These are phyloP conservation scores for Mormyrops boulengeri DNA, from an alignment of 2,797 vertebrate genomes.

Conservation along the genomic window DNA sequence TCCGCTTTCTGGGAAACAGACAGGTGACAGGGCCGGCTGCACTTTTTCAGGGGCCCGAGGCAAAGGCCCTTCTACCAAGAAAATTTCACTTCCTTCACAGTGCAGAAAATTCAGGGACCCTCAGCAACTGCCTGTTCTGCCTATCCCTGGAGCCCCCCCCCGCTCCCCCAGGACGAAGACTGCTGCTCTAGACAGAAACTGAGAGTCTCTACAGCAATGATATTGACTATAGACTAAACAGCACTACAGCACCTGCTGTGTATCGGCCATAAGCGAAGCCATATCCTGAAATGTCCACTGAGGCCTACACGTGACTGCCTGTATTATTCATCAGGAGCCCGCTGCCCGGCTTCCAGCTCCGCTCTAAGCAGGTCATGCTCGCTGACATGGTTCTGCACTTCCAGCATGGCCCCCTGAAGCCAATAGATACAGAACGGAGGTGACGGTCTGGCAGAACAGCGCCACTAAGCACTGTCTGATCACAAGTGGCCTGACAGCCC, in stretches of 20 bases:
- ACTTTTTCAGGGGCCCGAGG: neutral
- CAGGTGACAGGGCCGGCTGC: neutral
- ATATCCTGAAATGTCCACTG: neutral
- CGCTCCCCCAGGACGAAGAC: neutral
- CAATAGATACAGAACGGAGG: conserved; percentile 81
- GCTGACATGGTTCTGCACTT: conserved; percentile 99
- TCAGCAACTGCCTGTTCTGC: neutral
- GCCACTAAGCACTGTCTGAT: conserved; percentile 24
- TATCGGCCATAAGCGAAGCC: conserved; percentile 25
- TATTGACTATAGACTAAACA: neutral
- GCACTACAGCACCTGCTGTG: neutral
- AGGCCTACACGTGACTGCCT: conserved; percentile 40
- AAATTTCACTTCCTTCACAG: neutral
- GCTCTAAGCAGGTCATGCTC: conserved; percentile 90
- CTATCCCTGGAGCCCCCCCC: neutral
- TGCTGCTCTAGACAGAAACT: neutral
- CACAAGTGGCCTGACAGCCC: conserved; percentile 31
- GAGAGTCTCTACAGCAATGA: neutral
- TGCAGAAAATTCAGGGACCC: neutral
- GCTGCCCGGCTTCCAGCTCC: conserved; percentile 58
- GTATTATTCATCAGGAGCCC: conserved; percentile 62
- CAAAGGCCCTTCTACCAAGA: neutral
- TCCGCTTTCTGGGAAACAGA: neutral
- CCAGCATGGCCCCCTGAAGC: conserved; percentile 79
- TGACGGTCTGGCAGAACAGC: conserved; percentile 71